phyloP scores from a whole-genome alignment of 2,113 vertebrate genomes.

The Tetraodon nigroviridis region DNA sequence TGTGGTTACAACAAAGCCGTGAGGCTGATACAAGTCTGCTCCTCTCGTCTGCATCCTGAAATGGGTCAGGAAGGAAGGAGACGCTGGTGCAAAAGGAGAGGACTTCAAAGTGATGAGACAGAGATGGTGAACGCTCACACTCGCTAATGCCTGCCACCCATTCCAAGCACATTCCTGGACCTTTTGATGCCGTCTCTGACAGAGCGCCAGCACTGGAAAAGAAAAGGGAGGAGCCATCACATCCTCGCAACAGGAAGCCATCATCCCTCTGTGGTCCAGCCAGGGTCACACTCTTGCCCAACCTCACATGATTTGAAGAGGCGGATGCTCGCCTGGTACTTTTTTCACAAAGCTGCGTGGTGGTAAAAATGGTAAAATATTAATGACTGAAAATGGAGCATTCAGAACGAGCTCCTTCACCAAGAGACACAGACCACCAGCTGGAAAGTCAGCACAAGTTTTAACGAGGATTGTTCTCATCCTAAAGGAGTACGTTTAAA shows the following conservation, averaged over 20 bases:
- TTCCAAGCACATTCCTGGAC: slow-evolving; percentile 61
- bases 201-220: slow-evolving; percentile 26
- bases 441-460: not conserved
- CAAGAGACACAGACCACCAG: not conserved
- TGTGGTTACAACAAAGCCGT: slow-evolving; percentile 5
- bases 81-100: slow-evolving; percentile 25
- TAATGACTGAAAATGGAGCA: not conserved
- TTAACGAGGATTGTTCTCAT: too few species aligned
- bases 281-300: slow-evolving; percentile 33
- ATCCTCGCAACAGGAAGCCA: slow-evolving; percentile 52
- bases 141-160: slow-evolving; percentile 67
- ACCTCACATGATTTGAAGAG: slow-evolving; percentile 25
- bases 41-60: slow-evolving; percentile 36
- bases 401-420: not conserved
- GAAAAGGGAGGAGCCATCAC: slow-evolving; percentile 55
- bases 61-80: slow-evolving; percentile 60
- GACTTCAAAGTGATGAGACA: slow-evolving; percentile 57
- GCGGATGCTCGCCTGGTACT: not conserved
- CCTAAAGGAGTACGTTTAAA: too few species aligned
- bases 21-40: slow-evolving; percentile 17
- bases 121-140: slow-evolving; percentile 59
- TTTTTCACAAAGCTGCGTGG: slow-evolving; percentile 8
- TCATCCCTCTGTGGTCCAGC: slow-evolving; percentile 39
- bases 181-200: slow-evolving; percentile 64
- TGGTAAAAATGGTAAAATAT: slow-evolving; percentile 8